phyloP scores from a whole-genome alignment of 2,113 vertebrate species.

The Taxidea taxus region DNA sequence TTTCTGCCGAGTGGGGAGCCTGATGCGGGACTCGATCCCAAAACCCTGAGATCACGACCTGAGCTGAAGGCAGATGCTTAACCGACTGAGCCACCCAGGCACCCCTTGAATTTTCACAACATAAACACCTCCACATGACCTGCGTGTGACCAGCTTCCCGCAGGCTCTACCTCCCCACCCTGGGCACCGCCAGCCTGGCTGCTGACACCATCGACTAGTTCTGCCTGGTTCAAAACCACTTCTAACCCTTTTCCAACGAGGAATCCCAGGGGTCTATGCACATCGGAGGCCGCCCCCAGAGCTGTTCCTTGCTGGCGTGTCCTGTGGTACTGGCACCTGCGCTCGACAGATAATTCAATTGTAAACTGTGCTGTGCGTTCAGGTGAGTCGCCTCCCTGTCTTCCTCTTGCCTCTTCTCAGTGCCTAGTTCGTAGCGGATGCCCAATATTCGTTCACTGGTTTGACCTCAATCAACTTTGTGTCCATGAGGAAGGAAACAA shows the following conservation, averaged over 20 bases:
- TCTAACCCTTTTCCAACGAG: neutral
- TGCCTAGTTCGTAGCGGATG: neutral
- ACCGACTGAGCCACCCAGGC: no score
- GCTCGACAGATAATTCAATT: accelerated
- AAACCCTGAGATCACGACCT: no score
- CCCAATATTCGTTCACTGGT: neutral
- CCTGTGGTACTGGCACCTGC: no score
- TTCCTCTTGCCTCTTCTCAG: neutral
- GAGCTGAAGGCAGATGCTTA: no score
- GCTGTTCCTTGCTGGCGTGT: neutral
- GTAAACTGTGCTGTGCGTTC: neutral
- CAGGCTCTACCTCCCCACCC: neutral
- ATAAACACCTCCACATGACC: neutral
- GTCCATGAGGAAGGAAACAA: neutral
- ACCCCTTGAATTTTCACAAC: neutral
- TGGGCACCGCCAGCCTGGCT: neutral
- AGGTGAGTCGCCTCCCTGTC: neutral
- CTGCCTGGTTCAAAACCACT: neutral
- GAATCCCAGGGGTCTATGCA: accelerated
- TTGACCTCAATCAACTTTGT: neutral
- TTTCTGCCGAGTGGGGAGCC: no score
- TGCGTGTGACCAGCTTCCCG: neutral
- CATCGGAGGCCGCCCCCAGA: neutral
- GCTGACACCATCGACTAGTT: accelerated
- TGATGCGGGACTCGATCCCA: no score